Base-by-base conservation (phyloP, 2,113 vertebrate species). In the Eurypyga helias region DNA sequence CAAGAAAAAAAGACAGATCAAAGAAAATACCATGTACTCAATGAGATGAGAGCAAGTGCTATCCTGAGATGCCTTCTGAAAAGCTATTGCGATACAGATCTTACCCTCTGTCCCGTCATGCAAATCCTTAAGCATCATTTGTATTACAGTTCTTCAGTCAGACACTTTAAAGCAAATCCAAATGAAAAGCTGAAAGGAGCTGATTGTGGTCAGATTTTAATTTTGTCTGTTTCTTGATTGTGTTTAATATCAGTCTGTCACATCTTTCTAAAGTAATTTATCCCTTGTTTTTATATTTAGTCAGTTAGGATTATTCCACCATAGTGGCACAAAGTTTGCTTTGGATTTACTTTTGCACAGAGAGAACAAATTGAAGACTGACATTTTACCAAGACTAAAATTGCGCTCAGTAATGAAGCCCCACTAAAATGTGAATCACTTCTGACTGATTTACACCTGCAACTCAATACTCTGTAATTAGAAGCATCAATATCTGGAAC, bases 401-500 rank as follows among this genome's bases (percentile, higher is more conserved):
- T 46, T 86, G n/a, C 23, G 64, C 11, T 49, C 76, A 43, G 33
- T 62, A 90, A 92, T 48, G 75, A 95, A 90, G 11, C 52, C 36
- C 71, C 80, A 70, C 31, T 70, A 23, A 92, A 94, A 83, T 38
- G 23, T 46, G 75, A 51, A 54, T 93, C 82, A 31, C 23, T 93
- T 80, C 38, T 90, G 55, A 31, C 58, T 92, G 91, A 88, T 96
- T 93, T 94, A 61, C 83, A 95, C 87, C 90, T 93, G 82, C 58
- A 91, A 15, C 60, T 90, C 79, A 66, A 7, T 66, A 12, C 60
- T 60, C 45, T 75, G 92, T 86, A 91, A 94, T 95, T 83, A 70
- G 87, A 88, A 79, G 62, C 31, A 34, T 11, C 34, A 95, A 80
- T 81, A 54, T 36, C 38, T 87, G 72, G 60, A 57, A 15, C 28